Conservation (phyloP, 2,888 invertebrate genomes). For the Stenotaenia linearis region DNA sequence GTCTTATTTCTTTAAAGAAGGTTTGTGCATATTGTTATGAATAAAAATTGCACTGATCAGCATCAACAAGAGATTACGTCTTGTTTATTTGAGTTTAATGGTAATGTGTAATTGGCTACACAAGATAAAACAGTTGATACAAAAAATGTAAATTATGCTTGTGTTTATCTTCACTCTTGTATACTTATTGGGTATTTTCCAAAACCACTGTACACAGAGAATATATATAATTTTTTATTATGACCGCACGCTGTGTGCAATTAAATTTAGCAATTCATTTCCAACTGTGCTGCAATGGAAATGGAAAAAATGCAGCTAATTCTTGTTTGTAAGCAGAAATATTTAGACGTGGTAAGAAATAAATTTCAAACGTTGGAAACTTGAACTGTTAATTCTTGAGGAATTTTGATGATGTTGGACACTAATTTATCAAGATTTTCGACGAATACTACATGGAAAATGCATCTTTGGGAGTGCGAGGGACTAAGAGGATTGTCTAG, state of each 20-base stretch:
- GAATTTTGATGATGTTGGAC: constrained; percentile 2
- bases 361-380: neutral
- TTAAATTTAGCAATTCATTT: constrained; percentile 15
- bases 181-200: constrained; percentile 4
- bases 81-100: neutral
- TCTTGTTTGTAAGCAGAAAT: neutral
- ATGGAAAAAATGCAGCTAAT: neutral
- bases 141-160: neutral
- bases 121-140: neutral
- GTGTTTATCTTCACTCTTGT: neutral
- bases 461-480: neutral
- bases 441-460: neutral
- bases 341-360: neutral
- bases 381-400: neutral
- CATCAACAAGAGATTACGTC: neutral
- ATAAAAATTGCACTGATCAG: neutral
- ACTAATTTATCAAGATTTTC: constrained; percentile 2
- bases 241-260: neutral
- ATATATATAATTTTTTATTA: constrained; percentile 1
- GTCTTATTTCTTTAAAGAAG: neutral
- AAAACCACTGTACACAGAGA: neutral
- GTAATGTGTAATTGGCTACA: neutral
- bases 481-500: neutral
- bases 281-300: constrained; percentile 1
- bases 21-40: neutral